Evolutionary conservation across 2,888 invertebrate genomes (phyloP).

Genomic region (Conomelus anceps): DNA sequence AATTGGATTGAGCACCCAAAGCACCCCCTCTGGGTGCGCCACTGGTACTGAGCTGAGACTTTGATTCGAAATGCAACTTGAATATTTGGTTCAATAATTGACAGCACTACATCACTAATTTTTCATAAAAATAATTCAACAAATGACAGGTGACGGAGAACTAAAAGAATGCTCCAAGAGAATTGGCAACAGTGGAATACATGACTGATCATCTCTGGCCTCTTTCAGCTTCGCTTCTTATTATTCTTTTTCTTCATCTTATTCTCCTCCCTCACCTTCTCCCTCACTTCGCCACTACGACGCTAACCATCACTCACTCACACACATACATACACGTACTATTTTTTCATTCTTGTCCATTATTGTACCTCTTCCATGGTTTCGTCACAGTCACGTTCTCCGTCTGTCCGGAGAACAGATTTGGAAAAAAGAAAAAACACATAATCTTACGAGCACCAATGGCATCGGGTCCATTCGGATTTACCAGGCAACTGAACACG

Average conservation of each 20-base stretch:
- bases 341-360: not conserved
- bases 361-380: not conserved
- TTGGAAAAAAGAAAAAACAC: not conserved
- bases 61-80: not conserved
- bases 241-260: conserved; percentile 8
- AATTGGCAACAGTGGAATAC: not conserved
- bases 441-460: not conserved
- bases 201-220: not conserved
- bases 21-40: too few relatives aligned
- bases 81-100: not conserved
- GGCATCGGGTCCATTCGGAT: not conserved
- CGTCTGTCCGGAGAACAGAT: not conserved
- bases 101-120: not conserved
- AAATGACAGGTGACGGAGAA: not conserved
- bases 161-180: not conserved
- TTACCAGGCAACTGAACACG: not conserved
- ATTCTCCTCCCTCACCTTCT: not conserved
- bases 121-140: not conserved
- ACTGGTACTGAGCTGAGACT: not conserved
- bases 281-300: conserved; percentile 3
- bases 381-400: not conserved
- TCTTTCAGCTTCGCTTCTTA: not conserved
- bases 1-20: too few relatives aligned
- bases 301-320: conserved; percentile 1
- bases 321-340: conserved; percentile 1